Evolutionary conservation across 2,113 vertebrate species (phyloP).

Genomic region (Lampris megalopsis): DNA sequence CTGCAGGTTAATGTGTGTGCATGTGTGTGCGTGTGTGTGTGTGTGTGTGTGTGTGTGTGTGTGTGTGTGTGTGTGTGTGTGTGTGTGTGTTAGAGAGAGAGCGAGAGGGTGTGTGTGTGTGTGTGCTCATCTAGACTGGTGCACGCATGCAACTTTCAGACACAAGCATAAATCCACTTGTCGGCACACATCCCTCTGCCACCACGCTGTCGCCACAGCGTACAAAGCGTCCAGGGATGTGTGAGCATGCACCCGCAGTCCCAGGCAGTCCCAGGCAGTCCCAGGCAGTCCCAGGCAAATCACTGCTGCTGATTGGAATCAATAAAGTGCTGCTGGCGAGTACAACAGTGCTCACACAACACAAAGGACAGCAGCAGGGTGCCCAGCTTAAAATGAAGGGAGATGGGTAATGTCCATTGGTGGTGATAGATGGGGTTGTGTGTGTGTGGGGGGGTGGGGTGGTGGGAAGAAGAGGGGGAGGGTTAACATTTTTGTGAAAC

Average conservation of each 20-base stretch:
- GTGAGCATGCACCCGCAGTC: constrained; percentile 69
- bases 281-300: constrained; percentile 69
- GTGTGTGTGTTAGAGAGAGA: not conserved
- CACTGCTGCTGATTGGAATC: constrained; percentile 72
- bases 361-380: no score
- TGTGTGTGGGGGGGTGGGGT: no score
- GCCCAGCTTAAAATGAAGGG: no score
- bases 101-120: not conserved
- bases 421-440: no score
- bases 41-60: not conserved
- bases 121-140: not conserved
- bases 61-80: not conserved
- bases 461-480: no score
- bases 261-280: constrained; percentile 64
- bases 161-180: constrained; percentile 27
- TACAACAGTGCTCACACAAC: no score
- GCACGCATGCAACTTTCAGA: not conserved
- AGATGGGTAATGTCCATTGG: no score
- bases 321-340: constrained; percentile 62
- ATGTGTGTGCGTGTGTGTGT: not conserved
- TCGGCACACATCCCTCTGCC: constrained; percentile 31
- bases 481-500: no score
- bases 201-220: constrained; percentile 34
- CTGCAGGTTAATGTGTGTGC: constrained; percentile 19
- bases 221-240: constrained; percentile 56